Percentiles rank a stretch among this genome's conserved stretches.
Evolutionary conservation across 2,113 vertebrate species (phyloP).

Genomic region (Syngnathus floridae): DNA sequence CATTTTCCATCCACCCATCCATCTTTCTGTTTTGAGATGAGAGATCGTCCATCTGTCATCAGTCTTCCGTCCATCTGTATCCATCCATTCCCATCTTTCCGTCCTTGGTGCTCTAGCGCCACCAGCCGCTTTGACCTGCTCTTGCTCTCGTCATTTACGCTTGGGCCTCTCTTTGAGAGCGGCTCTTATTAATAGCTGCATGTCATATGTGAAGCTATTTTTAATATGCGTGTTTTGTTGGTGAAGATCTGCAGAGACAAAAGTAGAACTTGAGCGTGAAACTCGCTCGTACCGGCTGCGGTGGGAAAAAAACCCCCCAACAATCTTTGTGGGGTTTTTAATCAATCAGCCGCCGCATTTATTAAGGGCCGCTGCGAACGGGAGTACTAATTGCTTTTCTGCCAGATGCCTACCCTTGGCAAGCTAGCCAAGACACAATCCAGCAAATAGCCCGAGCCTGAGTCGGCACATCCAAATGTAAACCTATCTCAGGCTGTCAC

Average conservation of each 20-base stretch:
- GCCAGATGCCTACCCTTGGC: conserved; percentile 58
- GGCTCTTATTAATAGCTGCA: background rate
- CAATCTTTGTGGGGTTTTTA: conserved; percentile 33
- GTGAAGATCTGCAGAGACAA: background rate
- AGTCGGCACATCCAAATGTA: conserved; percentile 53
- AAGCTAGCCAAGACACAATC: conserved; percentile 44
- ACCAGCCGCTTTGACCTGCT: background rate
- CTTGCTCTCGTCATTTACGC: background rate
- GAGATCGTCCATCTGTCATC: background rate
- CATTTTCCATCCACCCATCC: background rate
- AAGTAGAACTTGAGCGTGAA: background rate
- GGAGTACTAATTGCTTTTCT: conserved; percentile 65
- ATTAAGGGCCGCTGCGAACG: conserved; percentile 63
- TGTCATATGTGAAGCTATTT: background rate
- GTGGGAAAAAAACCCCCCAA: background rate
- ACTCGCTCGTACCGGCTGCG: background rate
- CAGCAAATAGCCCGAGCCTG: conserved; percentile 33
- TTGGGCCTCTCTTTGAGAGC: background rate
- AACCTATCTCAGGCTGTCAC: conserved; percentile 62
- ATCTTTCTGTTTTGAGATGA: background rate
- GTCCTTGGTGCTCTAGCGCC: background rate
- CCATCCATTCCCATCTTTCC: background rate
- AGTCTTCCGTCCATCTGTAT: background rate
- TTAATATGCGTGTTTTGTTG: background rate
- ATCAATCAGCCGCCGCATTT: conserved; percentile 63